Evolutionary conservation across 2,113 vertebrate genomes (phyloP), one percentile per base, ranked within the genome.

Genomic region (Noturus placidus): DNA sequence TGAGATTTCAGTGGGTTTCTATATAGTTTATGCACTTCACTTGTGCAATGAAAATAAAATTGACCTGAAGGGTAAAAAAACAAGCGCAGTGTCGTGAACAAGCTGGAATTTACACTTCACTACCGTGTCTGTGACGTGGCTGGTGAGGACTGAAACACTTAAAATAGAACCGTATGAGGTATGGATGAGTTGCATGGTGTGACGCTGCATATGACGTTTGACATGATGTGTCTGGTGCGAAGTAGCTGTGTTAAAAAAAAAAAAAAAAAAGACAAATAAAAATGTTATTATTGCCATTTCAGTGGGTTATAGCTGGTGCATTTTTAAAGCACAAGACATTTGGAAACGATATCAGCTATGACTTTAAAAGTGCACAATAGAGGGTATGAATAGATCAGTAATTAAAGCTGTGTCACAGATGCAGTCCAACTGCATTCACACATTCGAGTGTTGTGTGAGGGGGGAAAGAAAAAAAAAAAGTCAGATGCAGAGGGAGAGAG

Each of bases 401-500:
- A 85, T 85, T 25, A 81, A 27, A 13, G n/a, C 30, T 27, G 84
- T 52, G 46, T 35, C 4, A 77, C 83, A 77, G 20, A 59, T 59
- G 56, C 57, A 78, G 70, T 69, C 3, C 20, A 13, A 77, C 50
- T 38, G 42, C 57, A 54, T 42, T 76, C 30, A 82, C 61, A 85
- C 54, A 76, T 20, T 20, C 9, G 13, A 19, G 42, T 67, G 83
- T 27, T 74, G 5, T 15, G 11, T 22, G 33, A 7, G 30, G 27
- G 10, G 22, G 4, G 35, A 76, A 67, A 84, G 50, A 63, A 87
- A 14, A 54, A 54, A 15, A 69, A 81, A 87, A 56, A 25, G 38
- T 22, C 54, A 79, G 79, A 33, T 87, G n/a, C 35, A 89, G 56
- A 87, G 56, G 82, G 25, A 83, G 42, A 67, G 27, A 83, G 74